A percentile compares a stretch with the other conserved stretches of the same genome.
phyloP scores from a whole-genome alignment of 1,140 invertebrate species.

The Zaprionus camerounensis region DNA sequence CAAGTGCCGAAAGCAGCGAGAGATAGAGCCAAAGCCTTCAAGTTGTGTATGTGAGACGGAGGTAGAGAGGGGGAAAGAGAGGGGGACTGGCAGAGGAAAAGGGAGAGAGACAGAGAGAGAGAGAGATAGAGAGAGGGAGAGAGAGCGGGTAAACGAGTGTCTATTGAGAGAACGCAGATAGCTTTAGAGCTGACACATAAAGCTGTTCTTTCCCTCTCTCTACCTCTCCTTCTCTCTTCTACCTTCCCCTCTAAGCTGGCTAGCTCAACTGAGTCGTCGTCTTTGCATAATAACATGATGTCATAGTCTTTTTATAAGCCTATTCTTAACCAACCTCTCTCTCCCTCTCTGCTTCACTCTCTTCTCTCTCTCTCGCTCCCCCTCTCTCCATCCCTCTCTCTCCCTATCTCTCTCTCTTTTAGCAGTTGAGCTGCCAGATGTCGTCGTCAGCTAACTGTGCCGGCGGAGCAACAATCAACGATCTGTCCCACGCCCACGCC shows the following conservation, averaged over 20 bases:
- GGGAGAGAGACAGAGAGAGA: neutral
- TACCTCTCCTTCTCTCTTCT: neutral
- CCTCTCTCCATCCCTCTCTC: too few species aligned
- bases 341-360: too few species aligned
- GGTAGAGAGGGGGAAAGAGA: constrained; percentile 15
- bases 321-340: constrained; percentile 41
- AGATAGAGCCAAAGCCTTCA: constrained; percentile 55
- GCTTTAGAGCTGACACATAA: constrained; percentile 34
- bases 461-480: constrained; percentile 40
- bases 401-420: neutral
- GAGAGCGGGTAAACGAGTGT: neutral
- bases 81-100: neutral
- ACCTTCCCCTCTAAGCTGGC: neutral
- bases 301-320: constrained; percentile 74
- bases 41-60: constrained; percentile 59
- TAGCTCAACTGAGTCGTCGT: constrained; percentile 35
- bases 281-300: constrained; percentile 70
- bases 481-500: constrained; percentile 71
- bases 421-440: constrained; percentile 31
- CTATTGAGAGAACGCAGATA: neutral
- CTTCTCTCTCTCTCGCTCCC: neutral
- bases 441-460: constrained; percentile 21
- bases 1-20: constrained; percentile 52
- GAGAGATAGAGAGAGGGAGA: neutral
- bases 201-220: constrained; percentile 11